Base-by-base conservation (phyloP, 2,888 invertebrate genomes). In the Leptopterna dolabrata region DNA sequence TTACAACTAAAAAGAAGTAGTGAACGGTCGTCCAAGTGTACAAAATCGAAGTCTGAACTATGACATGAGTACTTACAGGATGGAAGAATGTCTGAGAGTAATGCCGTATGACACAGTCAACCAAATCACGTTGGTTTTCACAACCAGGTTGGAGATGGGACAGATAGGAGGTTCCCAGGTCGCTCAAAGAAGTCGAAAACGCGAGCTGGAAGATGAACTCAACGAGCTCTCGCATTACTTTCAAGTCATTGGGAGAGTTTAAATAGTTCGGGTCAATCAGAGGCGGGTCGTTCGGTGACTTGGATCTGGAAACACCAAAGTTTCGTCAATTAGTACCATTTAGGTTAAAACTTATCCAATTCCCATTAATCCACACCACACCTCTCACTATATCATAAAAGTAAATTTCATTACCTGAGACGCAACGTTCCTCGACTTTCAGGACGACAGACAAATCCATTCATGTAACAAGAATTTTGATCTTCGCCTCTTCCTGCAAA, bases 191-290 rank as follows among this genome's bases (percentile, higher is more conserved):
- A 30, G 45, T 81, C 14, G 51, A 29, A 7, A 30, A 27, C 2
- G 81, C 55, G 13, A 81, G 30, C 51, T 51, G 51, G 29, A 81
- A 81, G 29, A 81, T 55, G 29, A 81, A 81, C 45, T 81, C 81
- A 2, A 81, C 63, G 16, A 83, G 19, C 41, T 83, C 83, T 41
- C 63, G 29, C 83, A 83, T 70, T 19, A 71, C 43, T 3, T 30
- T 9, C 13, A n/a, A 43, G 70, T 83, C 83, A 11, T 83, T 24
- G 11, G n/a, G n/a, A 11, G 63, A 41, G 19, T 24, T 83, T 70
- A 83, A 41, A 16, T 70, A 83, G 13, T 83, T 83, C 16, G 71
- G 71, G 30, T 83, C 83, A 9, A 83, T 71, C 36, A 83, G 63
- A 43, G 83, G 83, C 3, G 63, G 83, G 19, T 83, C 83, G 1